A percentile compares a stretch with the other conserved stretches of the same genome.
Evolutionary conservation across 2,888 invertebrate genomes (phyloP).

Genomic region (Chromoteleia sp.): DNA sequence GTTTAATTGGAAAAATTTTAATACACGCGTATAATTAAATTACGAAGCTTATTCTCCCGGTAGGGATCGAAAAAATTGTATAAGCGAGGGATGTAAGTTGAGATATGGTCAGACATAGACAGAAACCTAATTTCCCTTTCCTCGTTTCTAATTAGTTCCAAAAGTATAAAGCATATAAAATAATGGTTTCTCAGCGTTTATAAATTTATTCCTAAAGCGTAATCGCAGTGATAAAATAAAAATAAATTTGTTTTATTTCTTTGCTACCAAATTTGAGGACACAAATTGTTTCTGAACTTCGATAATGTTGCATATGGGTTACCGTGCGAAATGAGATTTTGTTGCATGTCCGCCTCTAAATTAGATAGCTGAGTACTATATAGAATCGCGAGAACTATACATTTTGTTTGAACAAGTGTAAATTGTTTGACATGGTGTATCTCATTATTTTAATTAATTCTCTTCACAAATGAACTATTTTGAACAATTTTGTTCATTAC

Average conservation of each 20-base stretch:
- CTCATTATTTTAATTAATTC: constrained; percentile 32
- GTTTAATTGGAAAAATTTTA: constrained; percentile 25
- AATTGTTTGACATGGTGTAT: constrained; percentile 20
- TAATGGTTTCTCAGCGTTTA: background rate
- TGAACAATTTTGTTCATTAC: background rate
- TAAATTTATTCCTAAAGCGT: background rate
- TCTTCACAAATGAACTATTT: constrained; percentile 1
- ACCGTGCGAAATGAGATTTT: constrained; percentile 32
- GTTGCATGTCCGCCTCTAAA: constrained; percentile 31
- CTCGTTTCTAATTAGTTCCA: background rate
- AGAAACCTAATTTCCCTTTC: background rate
- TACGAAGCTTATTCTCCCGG: constrained; percentile 14
- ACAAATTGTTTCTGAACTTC: constrained; percentile 31
- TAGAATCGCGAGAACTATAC: constrained; percentile 13
- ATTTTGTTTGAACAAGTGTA: constrained; percentile 31
- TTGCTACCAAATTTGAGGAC: constrained; percentile 4
- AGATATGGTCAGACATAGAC: constrained; percentile 20
- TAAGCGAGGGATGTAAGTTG: constrained; percentile 6
- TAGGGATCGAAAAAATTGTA: constrained; percentile 22
- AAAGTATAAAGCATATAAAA: background rate
- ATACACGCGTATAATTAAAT: constrained; percentile 26
- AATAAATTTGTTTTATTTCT: constrained; percentile 9
- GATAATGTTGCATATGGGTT: constrained; percentile 14
- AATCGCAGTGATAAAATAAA: constrained; percentile 6
- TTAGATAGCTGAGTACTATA: constrained; percentile 19